Base-by-base conservation (phyloP, 2,797 vertebrate species). In the Protosalanx chinensis region DNA sequence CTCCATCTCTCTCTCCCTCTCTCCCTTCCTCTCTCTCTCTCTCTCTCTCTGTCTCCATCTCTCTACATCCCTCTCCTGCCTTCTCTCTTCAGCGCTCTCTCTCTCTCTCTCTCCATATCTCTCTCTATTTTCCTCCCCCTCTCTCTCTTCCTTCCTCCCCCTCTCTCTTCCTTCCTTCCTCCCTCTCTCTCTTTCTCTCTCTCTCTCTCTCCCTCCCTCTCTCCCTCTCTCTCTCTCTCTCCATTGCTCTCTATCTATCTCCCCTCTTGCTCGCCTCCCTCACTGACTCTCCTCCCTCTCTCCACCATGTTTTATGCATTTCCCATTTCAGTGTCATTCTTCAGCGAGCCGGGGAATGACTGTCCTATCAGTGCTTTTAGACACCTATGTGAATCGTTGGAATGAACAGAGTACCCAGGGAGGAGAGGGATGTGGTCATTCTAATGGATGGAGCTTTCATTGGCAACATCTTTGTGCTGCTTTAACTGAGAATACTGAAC, bases 361-460 rank as follows among this genome's bases (percentile, higher is more conserved):
- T 53, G 53, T 51, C 70, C 71, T 68, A 76, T 41, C 5, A 7
- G 2, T 59, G 71, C 73, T 57, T 33, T 80, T 49, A 53, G 71
- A 78, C 70, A n/a, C 59, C 72, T 78, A 80, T 75, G 37, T 41
- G 51, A 65, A 69, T 71, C 70, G 84, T 83, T 86, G 85, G 84
- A 67, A 82, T 85, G 81, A 81, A 81, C 81, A 85, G 81, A 81
- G 51, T 23, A 29, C 51, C 62, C 76, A 32, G 1, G 68, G 66
- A 65, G 70, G 73, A 73, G 76, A 73, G 65, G 51, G 75, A 83
- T 77, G 67, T 49, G 73, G 64, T 68, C 72, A 80, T 68, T 64
- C 68, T 10, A 70, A 75, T 35, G 49, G 16, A 53, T 18, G 49
- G 49, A 53, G 13, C 49, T 53, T 53, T 53, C 18, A 53, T 53